Percentiles rank a stretch among this genome's conserved stretches.
phyloP scores from a whole-genome alignment of 2,888 invertebrate genomes.

The Xanthia togata region DNA sequence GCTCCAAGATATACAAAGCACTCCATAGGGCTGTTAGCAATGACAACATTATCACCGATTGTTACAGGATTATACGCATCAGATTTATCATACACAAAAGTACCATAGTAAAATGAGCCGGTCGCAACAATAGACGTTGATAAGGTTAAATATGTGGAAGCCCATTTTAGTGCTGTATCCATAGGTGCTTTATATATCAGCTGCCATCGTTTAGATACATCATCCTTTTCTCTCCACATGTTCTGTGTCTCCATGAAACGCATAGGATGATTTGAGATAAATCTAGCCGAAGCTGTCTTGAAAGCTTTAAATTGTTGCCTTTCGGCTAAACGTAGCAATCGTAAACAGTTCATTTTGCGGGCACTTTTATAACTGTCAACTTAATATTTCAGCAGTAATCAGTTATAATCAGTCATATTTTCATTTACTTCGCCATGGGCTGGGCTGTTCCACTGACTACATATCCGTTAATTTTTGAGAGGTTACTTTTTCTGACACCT shows the following conservation, averaged over 20 bases:
- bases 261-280: slow-evolving; percentile 76
- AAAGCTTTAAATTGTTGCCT: slow-evolving; percentile 65
- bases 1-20: slow-evolving; percentile 80
- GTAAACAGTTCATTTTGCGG: slow-evolving; percentile 77
- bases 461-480: neutral
- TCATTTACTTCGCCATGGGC: neutral
- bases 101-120: slow-evolving; percentile 77
- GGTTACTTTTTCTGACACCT: too few relatives aligned
- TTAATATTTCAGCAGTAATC: slow-evolving; percentile 12
- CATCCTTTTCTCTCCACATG: slow-evolving; percentile 81
- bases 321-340: slow-evolving; percentile 71
- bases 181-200: slow-evolving; percentile 87
- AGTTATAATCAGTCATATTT: slow-evolving; percentile 10
- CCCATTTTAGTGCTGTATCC: slow-evolving; percentile 78
- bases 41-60: slow-evolving; percentile 79
- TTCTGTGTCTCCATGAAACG: slow-evolving; percentile 82
- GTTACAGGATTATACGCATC: slow-evolving; percentile 79
- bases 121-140: slow-evolving; percentile 75
- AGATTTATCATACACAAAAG: slow-evolving; percentile 76
- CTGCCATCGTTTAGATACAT: slow-evolving; percentile 80
- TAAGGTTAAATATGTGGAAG: slow-evolving; percentile 79
- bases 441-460: neutral
- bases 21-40: slow-evolving; percentile 83
- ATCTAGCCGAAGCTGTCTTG: slow-evolving; percentile 70
- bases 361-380: neutral